Evolutionary conservation across 2,113 vertebrate species (phyloP).

Genomic region (Agapornis roseicollis): DNA sequence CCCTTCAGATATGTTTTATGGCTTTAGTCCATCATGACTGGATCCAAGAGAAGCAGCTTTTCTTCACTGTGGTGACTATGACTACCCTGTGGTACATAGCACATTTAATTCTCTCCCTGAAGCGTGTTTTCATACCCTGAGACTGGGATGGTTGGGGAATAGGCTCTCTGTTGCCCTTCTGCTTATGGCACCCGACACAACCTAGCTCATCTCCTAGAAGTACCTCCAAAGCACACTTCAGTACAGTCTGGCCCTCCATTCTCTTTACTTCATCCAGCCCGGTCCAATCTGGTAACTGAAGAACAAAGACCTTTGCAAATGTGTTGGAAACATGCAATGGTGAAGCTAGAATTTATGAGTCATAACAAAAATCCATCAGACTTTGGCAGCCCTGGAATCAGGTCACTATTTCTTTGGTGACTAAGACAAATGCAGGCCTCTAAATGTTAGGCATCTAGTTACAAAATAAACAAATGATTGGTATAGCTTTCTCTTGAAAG

Average conservation of each 20-base stretch:
- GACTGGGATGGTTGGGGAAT: not conserved
- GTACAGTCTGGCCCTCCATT: not conserved
- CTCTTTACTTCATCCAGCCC: not conserved
- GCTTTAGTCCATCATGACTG: not conserved
- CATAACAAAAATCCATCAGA: not conserved
- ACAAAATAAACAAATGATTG: not conserved
- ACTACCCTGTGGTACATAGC: not conserved
- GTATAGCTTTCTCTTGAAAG: not conserved
- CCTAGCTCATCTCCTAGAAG: not conserved
- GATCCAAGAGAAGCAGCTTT: not conserved
- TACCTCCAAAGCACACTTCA: not conserved
- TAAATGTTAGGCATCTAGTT: not conserved
- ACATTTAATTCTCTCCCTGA: not conserved
- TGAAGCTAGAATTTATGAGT: not conserved
- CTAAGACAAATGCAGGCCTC: not conserved
- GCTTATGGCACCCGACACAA: not conserved
- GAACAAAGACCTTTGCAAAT: not conserved
- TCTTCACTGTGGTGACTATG: not conserved
- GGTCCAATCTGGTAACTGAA: not conserved
- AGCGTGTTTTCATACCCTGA: not conserved
- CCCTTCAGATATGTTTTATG: not conserved
- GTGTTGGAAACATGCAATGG: not conserved
- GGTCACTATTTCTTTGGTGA: not conserved
- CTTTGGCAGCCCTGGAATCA: not conserved
- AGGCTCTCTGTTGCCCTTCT: not conserved